Evolutionary conservation across 2,888 invertebrate genomes (phyloP).

Genomic region (Tholera decimalis): DNA sequence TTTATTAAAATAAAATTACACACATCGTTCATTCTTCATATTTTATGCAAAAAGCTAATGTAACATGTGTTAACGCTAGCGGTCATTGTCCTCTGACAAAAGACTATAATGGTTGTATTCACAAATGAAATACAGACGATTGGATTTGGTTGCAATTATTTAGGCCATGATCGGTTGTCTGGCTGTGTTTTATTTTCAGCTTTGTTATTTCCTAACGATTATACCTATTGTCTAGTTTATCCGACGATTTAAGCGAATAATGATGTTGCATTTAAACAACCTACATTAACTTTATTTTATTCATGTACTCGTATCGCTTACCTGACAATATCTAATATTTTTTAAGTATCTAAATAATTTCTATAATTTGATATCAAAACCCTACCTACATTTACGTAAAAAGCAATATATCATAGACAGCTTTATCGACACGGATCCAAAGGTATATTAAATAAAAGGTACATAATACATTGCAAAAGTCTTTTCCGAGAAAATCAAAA

Average conservation of each 20-base stretch:
- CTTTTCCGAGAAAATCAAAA: slow-evolving; percentile 70
- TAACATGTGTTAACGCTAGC: slow-evolving; percentile 54
- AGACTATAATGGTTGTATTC: slow-evolving; percentile 20
- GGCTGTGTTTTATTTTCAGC: slow-evolving; percentile 17
- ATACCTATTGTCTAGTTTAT: background rate
- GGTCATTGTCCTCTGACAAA: slow-evolving; percentile 58
- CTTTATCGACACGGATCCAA: slow-evolving; percentile 1
- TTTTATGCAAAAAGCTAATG: slow-evolving; percentile 47
- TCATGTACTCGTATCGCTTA: too few relatives aligned
- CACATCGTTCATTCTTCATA: slow-evolving; percentile 29
- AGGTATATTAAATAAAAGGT: slow-evolving; percentile 40
- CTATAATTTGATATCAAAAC: too few relatives aligned
- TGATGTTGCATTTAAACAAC: slow-evolving; percentile 3
- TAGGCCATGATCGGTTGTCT: slow-evolving; percentile 12
- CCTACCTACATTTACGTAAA: too few relatives aligned
- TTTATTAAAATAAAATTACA: slow-evolving; percentile 60
- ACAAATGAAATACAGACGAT: slow-evolving; percentile 36
- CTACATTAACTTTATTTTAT: too few relatives aligned
- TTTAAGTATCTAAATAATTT: too few relatives aligned
- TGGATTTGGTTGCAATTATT: slow-evolving; percentile 35
- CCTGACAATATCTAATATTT: too few relatives aligned
- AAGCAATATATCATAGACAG: background rate
- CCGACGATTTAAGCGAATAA: background rate
- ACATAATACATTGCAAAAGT: slow-evolving; percentile 61
- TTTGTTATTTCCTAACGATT: slow-evolving; percentile 1